Evolutionary conservation across 2,113 vertebrate genomes (phyloP), one percentile per base, ranked within the genome.

Genomic region (zebrafish (Danio rerio)): DNA sequence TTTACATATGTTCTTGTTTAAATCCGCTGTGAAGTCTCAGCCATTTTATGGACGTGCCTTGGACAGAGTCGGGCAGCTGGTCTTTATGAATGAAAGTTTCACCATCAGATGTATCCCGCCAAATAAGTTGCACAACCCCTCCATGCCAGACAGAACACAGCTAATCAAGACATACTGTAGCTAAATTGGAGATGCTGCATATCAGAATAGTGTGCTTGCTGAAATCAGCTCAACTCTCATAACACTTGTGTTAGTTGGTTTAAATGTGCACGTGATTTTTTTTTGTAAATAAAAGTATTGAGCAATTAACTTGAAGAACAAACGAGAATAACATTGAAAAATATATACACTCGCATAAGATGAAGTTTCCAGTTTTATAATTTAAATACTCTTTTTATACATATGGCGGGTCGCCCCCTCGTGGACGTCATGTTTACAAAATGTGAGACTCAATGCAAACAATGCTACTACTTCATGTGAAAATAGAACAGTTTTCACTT

Each of bases 91-190:
- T 11, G 20, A 52, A 13, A 43, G 20, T 31, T 50, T 12, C 45
- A 21, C 31, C 58, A n/a, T 50, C 5, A 50, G 42, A 50, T 61
- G 43, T 20, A n/a, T 77, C 75, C 75, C 75, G 75, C 58, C 74
- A 63, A 62, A 62, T 7, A 12, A 47, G 55, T 75, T 75, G 55
- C n/a, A 45, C 42, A 50, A 52, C 11, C 20, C 20, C 49, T 31
- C 18, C 31, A 31, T 31, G 31, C 31, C 1, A 31, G 31, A 52
- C 18, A 15, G 10, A 49, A 49, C n/a, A 31, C 31, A 31, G 3
- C 31, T 31, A 47, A 7, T 9, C 18, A 18, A 11, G 45, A 9
- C 16, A 68, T 10, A n/a, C n/a, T n/a, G n/a, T n/a, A 47, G 45
- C 16, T 12, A 16, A 49, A 69, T 11, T 16, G 13, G 20, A 52